A percentile compares a stretch with the other conserved stretches of the same genome.
Conservation (phyloP, 53 echinoderm and acorn worm species). For the Holothuria scabra region DNA sequence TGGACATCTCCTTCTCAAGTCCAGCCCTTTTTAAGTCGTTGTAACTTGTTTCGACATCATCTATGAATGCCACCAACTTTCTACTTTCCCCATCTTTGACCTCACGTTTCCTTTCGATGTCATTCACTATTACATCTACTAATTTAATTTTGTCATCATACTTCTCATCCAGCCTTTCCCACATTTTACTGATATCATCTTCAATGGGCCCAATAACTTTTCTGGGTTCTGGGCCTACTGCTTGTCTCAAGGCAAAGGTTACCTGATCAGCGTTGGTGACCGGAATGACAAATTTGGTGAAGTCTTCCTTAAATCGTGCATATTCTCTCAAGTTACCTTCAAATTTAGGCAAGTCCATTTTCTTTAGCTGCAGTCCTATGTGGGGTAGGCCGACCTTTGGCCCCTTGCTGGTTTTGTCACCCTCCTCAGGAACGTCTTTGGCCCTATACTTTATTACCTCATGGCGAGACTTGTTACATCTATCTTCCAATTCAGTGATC, state of each 20-base stretch:
- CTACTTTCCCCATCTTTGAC: constrained; percentile 50
- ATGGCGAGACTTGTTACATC: background rate
- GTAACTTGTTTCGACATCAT: constrained; percentile 38
- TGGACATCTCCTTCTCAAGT: constrained; percentile 55
- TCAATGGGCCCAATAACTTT: constrained; percentile 20
- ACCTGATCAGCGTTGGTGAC: constrained; percentile 22
- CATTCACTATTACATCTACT: constrained; percentile 41
- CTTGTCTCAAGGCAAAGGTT: constrained; percentile 18
- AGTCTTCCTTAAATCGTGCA: constrained; percentile 20
- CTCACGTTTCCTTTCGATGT: constrained; percentile 33
- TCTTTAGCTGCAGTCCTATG: constrained; percentile 29
- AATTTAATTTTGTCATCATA: constrained; percentile 45
- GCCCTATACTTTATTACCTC: background rate
- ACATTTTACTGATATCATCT: constrained; percentile 16
- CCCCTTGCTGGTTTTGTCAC: background rate
- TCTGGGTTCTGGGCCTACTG: constrained; percentile 5
- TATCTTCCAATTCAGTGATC: background rate
- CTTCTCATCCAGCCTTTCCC: constrained; percentile 49
- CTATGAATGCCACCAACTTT: constrained; percentile 31
- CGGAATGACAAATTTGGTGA: constrained; percentile 24
- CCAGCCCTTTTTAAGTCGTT: constrained; percentile 43
- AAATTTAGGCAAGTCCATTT: constrained; percentile 31
- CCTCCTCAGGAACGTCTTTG: background rate
- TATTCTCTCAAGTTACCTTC: constrained; percentile 2
- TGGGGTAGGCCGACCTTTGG: background rate